These are phyloP conservation scores for Macrophya alboannulata DNA, from an alignment of 2,888 invertebrate species.

Conservation along the genomic window DNA sequence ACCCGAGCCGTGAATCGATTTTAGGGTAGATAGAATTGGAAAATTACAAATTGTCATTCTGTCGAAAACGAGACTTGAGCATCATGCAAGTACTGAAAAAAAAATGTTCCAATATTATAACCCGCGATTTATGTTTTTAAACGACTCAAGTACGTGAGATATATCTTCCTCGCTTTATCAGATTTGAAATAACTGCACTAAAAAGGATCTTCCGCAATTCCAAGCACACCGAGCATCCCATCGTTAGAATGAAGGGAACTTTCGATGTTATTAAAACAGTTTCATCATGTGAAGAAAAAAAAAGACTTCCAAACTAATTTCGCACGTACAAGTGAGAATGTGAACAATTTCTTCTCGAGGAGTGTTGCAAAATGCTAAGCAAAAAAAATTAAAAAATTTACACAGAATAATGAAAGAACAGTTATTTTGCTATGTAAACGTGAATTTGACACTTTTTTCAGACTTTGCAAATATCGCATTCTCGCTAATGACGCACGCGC, in stretches of 20 bases:
- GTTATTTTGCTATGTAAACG: background rate
- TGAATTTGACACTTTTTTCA: background rate
- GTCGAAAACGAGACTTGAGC: conserved; percentile 20
- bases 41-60: conserved; percentile 25
- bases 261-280: background rate
- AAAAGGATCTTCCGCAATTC: background rate
- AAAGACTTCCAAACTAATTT: background rate
- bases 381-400: background rate
- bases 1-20: conserved; percentile 36
- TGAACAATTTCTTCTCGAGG: background rate
- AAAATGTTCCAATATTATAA: background rate
- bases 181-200: background rate
- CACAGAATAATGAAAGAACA: background rate
- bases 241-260: background rate
- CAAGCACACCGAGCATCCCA: background rate
- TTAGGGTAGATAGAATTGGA: conserved; percentile 21
- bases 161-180: background rate
- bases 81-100: background rate
- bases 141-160: background rate
- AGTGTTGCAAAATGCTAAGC: background rate
- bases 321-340: background rate
- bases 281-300: background rate
- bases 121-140: background rate
- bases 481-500: background rate
- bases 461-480: background rate